A percentile compares a stretch with the other conserved stretches of the same genome.
These are phyloP conservation scores for Elgaria multicarinata DNA, from an alignment of 2,113 vertebrate species.

Conservation along the genomic window DNA sequence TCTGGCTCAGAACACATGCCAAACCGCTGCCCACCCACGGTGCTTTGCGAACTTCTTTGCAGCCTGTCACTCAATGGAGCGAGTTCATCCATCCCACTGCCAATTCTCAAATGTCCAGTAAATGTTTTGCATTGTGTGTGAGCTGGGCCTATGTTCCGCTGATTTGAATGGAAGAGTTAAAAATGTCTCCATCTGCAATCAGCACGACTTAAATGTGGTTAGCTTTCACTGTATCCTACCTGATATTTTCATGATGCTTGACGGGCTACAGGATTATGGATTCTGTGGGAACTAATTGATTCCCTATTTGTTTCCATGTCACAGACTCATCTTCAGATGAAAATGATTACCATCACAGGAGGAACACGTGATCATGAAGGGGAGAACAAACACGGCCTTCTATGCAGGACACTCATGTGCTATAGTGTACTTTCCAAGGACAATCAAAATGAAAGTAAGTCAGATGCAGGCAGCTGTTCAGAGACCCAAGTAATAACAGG, in stretches of 20 bases:
- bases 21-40: too few relatives aligned
- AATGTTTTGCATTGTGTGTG: too few relatives aligned
- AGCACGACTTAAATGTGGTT: too few relatives aligned
- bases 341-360: background rate
- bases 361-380: background rate
- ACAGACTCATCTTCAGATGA: background rate
- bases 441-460: slow-evolving; percentile 26
- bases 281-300: background rate
- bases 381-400: background rate
- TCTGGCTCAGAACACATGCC: too few relatives aligned
- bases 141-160: too few relatives aligned
- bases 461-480: slow-evolving; percentile 49
- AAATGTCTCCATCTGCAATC: background rate
- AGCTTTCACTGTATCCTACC: background rate
- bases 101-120: background rate
- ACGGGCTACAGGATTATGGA: background rate
- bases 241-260: background rate
- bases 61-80: background rate
- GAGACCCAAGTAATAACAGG: slow-evolving; percentile 43
- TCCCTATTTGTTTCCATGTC: background rate
- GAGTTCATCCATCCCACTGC: background rate
- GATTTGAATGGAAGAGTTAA: background rate
- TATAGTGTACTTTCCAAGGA: slow-evolving; percentile 5
- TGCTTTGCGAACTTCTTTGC: too few relatives aligned
- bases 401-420: background rate